Evolutionary conservation across 1,140 invertebrate species (phyloP).

Genomic region (Rhynchophorus ferrugineus): DNA sequence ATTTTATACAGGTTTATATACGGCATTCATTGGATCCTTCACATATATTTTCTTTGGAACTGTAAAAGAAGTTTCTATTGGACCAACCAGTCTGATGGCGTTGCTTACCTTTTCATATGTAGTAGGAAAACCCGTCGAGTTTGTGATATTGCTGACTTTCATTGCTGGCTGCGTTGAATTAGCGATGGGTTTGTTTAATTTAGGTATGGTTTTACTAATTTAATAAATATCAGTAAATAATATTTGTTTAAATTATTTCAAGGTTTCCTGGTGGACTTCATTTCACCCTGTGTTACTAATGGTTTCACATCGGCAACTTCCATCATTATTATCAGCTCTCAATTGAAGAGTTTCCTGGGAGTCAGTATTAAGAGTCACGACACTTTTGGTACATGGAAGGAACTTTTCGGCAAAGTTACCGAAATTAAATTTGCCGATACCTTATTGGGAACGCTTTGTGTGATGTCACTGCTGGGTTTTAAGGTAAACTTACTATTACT

Average conservation of each 20-base stretch:
- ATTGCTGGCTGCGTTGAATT: slow-evolving; percentile 69
- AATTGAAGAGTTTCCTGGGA: slow-evolving; percentile 78
- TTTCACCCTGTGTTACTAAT: slow-evolving; percentile 83
- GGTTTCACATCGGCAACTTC: slow-evolving; percentile 91
- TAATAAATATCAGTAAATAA: neutral
- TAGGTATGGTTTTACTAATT: slow-evolving; percentile 48
- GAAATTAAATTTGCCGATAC: slow-evolving; percentile 53
- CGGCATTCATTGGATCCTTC: slow-evolving; percentile 82
- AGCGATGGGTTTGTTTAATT: slow-evolving; percentile 65
- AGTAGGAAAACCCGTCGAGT: slow-evolving; percentile 59
- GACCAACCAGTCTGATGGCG: slow-evolving; percentile 80
- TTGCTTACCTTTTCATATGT: slow-evolving; percentile 70
- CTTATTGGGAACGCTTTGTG: slow-evolving; percentile 55
- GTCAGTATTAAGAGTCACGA: slow-evolving; percentile 56
- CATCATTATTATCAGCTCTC: slow-evolving; percentile 81
- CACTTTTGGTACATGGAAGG: slow-evolving; percentile 47
- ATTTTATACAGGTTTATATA: slow-evolving; percentile 55
- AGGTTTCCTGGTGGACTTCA: slow-evolving; percentile 92
- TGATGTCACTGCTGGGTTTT: slow-evolving; percentile 55
- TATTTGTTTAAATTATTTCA: slow-evolving; percentile 24
- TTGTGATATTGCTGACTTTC: slow-evolving; percentile 72
- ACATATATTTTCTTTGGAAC: slow-evolving; percentile 84
- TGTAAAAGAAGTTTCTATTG: slow-evolving; percentile 74
- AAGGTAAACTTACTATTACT: slow-evolving; percentile 50
- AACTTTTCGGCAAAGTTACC: slow-evolving; percentile 51